Base-by-base conservation (phyloP, 2,888 invertebrate species). In the Neocrepidodera transversa region DNA sequence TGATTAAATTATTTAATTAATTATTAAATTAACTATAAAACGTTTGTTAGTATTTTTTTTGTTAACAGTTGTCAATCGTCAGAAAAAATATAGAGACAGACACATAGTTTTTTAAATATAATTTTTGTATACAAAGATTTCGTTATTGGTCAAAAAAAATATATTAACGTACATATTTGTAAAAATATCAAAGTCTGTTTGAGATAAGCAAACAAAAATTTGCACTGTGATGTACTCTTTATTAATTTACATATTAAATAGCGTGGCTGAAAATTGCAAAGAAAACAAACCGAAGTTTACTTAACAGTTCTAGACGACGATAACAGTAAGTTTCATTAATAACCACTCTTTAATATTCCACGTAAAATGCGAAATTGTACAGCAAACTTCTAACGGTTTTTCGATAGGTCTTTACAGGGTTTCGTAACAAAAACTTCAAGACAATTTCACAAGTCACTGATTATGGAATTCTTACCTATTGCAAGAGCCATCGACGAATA, bases 221-320 rank as follows among this genome's bases (percentile, higher is more conserved):
- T 32, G 13, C 32, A 10, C 11, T 28, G 32, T 32, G 13, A 13
- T 32, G 23, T 11, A 11, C 18, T 20, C 18, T 42, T 18, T 1
- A 16, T 17, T 42, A 51, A 51, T 51, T 28, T 40, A 26, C 51
- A 51, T 51, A 51, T 40, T 51, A 40, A 51, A 40, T 42, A 40
- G 18, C 14, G 20, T 30, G 28, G 13, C 26, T 42, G 40, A 30
- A 51, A 51, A 40, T 26, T 51, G 51, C 51, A 40, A 51, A 40
- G 49, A 48, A 48, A 48, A 48, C 49, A 8, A 48, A 2, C n/a
- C 14, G 11, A 11, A 10, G 13, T 51, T 51, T 28, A 51, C 18
- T 51, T 51, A 51, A 51, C 40, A 51, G 51, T 51, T 47, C 13
- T 42, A 26, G 23, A 50, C 50, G 23, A 50, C 50, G 50, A 50